Evolutionary conservation across 2,797 vertebrate species (phyloP).

Genomic region (Phrynocephalus guinanensis): DNA sequence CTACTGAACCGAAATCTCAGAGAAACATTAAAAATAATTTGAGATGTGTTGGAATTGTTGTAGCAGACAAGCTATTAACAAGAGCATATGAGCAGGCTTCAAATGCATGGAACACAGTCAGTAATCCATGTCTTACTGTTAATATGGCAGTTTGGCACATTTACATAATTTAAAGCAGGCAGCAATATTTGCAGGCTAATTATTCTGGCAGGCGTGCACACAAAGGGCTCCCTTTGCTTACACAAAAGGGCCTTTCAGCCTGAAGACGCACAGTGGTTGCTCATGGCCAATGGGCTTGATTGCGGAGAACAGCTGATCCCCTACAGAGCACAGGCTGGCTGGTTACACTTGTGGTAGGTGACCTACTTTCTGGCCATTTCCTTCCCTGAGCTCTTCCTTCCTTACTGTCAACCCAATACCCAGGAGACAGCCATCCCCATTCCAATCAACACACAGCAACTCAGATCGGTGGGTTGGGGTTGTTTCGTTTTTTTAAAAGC

Average conservation of each 20-base stretch:
- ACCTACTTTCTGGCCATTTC: constrained; percentile 59
- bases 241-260: not conserved
- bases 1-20: constrained; percentile 31
- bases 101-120: constrained; percentile 65
- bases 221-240: accelerated
- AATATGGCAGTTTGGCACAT: constrained; percentile 61
- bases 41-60: constrained; percentile 49
- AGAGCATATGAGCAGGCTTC: constrained; percentile 59
- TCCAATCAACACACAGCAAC: accelerated
- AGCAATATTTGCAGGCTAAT: constrained; percentile 1
- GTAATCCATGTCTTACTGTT: constrained; percentile 62
- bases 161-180: constrained; percentile 43
- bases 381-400: constrained; percentile 40
- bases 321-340: constrained; percentile 29
- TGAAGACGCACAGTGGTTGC: accelerated
- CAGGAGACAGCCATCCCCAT: not conserved
- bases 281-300: not conserved
- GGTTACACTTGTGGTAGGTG: constrained; percentile 30
- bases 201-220: not conserved
- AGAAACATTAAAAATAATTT: constrained; percentile 3
- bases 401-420: constrained; percentile 42
- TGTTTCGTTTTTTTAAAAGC: too few species aligned
- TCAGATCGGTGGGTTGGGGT: constrained; percentile 1
- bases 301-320: constrained; percentile 17
- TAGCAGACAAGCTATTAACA: constrained; percentile 25